Evolutionary conservation across 2,888 invertebrate species (phyloP), one percentile per base, ranked within the genome.

Genomic region (Rhagophthalmus giganteus): DNA sequence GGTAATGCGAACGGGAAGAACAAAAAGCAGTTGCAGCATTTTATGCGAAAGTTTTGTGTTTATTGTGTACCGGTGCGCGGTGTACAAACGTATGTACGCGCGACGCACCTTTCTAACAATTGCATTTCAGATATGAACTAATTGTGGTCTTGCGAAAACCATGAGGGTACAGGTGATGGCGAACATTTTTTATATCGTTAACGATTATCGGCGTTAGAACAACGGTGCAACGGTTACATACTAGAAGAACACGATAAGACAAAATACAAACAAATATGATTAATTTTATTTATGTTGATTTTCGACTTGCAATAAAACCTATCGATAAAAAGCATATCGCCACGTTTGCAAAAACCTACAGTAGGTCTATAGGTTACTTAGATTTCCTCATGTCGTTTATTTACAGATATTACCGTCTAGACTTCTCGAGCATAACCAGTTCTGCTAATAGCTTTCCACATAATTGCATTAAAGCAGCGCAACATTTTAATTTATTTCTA

Each of bases 101-200:
- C 44, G 14, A 10, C 35, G 39, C 52, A 52, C 52, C 52, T 46
- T 52, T 37, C 46, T 41, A 50, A 41, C 46, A 52, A 54, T 55
- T 55, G 48, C 53, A 56, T 33, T 45, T 41, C 37, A 55, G 58
- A 61, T 59, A 55, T 59, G 55, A 58, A 58, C 55, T 63, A 63
- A 63, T 63, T 61, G 58, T 56, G 55, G 57, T 57, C 61, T 61
- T 60, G 60, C 59, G 52, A 32, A 60, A 30, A 49, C 51, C 59
- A 62, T 63, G 61, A 56, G 63, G 63, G 63, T 63, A 63, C 63
- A 63, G 61, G 63, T 63, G 63, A 63, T 63, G 62, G 56, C 47
- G 27, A 24, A 30, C 8, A 30, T 46, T 52, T 52, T 47, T 34
- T 16, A n/a, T n/a, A n/a, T n/a, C n/a, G n/a, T n/a, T n/a, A n/a